These are phyloP conservation scores for Drosophila pseudotalamancana DNA, from an alignment of 2,888 invertebrate species.

Conservation along the genomic window DNA sequence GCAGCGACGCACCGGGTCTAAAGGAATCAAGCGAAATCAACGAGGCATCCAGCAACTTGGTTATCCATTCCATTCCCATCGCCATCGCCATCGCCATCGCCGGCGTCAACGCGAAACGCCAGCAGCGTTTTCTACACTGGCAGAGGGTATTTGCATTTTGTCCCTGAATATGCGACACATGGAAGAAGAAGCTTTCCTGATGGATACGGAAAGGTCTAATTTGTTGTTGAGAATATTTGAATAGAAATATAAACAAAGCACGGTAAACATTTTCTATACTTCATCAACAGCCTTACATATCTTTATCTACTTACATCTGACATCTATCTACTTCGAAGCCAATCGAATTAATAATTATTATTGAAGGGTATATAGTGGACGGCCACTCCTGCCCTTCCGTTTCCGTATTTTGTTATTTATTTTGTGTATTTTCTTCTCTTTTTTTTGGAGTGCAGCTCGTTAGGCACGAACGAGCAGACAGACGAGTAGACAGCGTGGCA, in stretches of 20 bases:
- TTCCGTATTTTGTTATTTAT: constrained; percentile 33
- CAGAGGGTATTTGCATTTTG: neutral
- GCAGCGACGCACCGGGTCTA: constrained; percentile 31
- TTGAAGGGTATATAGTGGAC: constrained; percentile 1
- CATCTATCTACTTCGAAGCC: too few relatives aligned
- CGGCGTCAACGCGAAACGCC: constrained; percentile 45
- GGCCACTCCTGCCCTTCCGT: neutral
- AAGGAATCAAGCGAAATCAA: constrained; percentile 72
- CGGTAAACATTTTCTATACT: too few relatives aligned
- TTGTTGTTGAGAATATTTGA: too few relatives aligned
- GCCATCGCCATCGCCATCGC: neutral
- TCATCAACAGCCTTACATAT: too few relatives aligned
- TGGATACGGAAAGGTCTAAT: too few relatives aligned
- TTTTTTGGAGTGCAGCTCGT: constrained; percentile 70
- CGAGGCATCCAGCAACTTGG: constrained; percentile 70
- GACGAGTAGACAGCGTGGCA: constrained; percentile 62
- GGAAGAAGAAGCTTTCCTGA: too few relatives aligned
- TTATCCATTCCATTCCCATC: constrained; percentile 64
- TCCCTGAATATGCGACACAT: neutral
- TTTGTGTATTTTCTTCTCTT: constrained; percentile 13
- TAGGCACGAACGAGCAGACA: constrained; percentile 77
- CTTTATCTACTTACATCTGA: neutral
- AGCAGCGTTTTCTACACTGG: constrained; percentile 42
- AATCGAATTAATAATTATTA: too few relatives aligned
- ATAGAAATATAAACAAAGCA: too few relatives aligned